phyloP scores from a whole-genome alignment of 2,797 vertebrate species.

The Poecilia gillii region DNA sequence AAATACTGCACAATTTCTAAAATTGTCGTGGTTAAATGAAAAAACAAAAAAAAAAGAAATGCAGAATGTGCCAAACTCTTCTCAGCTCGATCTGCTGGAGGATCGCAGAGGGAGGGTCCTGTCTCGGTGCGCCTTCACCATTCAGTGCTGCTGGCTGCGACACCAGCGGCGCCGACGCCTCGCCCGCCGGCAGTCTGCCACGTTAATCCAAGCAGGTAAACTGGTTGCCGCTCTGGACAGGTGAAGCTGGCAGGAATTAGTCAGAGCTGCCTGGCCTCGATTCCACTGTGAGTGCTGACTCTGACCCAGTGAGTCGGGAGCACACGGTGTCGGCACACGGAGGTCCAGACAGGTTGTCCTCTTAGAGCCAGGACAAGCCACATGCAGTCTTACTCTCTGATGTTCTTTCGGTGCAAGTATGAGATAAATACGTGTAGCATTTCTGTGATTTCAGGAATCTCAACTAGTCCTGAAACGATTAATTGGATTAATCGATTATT shows the following conservation, averaged over 20 bases:
- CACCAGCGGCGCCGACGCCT: conserved; percentile 73
- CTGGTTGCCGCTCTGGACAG: conserved; percentile 24
- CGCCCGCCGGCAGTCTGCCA: conserved; percentile 76
- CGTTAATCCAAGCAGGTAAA: conserved; percentile 93
- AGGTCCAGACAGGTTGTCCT: conserved; percentile 22
- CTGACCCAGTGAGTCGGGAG: conserved; percentile 34
- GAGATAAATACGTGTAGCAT: not conserved
- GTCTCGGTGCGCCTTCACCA: conserved; percentile 83
- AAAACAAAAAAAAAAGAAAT: too few species aligned
- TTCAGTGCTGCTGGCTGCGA: conserved; percentile 91
- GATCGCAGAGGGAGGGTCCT: conserved; percentile 77
- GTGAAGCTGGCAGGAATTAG: not conserved
- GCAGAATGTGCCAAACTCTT: conserved; percentile 1
- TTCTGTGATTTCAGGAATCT: not conserved
- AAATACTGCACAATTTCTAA: too few species aligned
- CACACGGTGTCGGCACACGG: conserved; percentile 44
- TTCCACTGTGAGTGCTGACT: conserved; percentile 6
- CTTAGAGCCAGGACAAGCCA: conserved; percentile 12
- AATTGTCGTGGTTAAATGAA: too few species aligned
- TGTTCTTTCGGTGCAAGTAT: conserved; percentile 12
- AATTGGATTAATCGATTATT: too few species aligned
- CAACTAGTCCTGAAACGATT: not conserved
- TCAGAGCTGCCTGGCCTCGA: conserved; percentile 16
- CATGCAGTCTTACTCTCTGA: conserved; percentile 12
- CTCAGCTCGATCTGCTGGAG: conserved; percentile 90